Percentiles rank a stretch among this genome's conserved stretches.
Conservation (phyloP, 23 tunicate species). For the Trididemnum miniatum region DNA sequence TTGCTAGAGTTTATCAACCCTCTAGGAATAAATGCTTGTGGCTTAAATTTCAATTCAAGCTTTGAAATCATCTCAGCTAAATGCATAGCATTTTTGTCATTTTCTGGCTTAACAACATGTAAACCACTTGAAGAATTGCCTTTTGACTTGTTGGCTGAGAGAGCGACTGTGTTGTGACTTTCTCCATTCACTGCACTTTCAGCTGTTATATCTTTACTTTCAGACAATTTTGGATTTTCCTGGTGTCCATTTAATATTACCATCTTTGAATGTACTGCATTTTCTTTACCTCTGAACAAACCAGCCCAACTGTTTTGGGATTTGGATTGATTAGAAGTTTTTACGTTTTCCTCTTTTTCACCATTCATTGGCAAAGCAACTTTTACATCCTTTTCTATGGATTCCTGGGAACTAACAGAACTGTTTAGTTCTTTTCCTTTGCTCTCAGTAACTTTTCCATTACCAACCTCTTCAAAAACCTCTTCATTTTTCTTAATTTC, state of each 20-base stretch:
- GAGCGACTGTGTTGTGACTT: neutral
- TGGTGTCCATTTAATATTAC: neutral
- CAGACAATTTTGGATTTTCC: too few species aligned
- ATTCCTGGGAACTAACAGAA: too few species aligned
- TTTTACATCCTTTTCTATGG: too few species aligned
- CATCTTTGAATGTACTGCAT: neutral
- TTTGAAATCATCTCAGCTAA: slow-evolving; percentile 40
- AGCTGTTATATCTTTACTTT: neutral
- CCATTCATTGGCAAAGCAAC: too few species aligned
- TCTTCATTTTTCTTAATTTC: too few species aligned
- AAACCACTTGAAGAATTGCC: neutral
- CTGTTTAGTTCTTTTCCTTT: too few species aligned
- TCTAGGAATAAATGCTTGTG: slow-evolving; percentile 88
- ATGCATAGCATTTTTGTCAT: slow-evolving; percentile 24
- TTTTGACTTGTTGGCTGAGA: neutral
- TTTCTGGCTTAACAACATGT: slow-evolving; percentile 6
- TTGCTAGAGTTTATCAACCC: slow-evolving; percentile 86
- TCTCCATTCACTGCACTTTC: neutral
- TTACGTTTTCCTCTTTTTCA: too few species aligned
- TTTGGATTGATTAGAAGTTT: neutral
- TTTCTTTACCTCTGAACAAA: neutral
- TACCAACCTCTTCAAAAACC: too few species aligned
- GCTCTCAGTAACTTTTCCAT: too few species aligned
- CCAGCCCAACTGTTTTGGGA: slow-evolving; percentile 9
- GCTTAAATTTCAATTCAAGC: slow-evolving; percentile 60